phyloP scores from a whole-genome alignment of 1,140 invertebrate genomes.

The Aphelinus atriplicis region DNA sequence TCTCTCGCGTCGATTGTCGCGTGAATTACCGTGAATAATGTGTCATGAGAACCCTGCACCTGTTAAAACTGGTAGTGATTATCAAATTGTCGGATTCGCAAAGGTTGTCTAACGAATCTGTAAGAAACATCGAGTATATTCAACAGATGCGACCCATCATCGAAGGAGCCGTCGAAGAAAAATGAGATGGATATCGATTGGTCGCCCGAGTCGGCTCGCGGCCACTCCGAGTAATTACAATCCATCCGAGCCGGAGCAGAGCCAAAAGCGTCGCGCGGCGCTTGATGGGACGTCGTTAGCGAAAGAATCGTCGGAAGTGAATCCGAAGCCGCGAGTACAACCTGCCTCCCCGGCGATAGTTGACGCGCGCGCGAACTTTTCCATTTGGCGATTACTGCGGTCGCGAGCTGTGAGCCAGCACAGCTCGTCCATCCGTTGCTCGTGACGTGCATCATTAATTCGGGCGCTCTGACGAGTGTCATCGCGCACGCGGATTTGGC shows the following conservation, averaged over 20 bases:
- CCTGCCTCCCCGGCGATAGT: neutral
- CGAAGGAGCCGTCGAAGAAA: too few species aligned
- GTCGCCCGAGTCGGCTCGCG: too few species aligned
- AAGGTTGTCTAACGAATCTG: too few species aligned
- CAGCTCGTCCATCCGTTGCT: conserved; percentile 36
- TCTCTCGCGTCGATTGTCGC: too few species aligned
- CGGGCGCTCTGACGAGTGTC: neutral
- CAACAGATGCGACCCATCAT: too few species aligned
- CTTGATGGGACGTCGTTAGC: neutral
- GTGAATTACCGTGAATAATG: too few species aligned
- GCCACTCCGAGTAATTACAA: conserved; percentile 7
- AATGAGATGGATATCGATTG: too few species aligned
- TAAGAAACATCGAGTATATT: too few species aligned
- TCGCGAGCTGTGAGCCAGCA: conserved; percentile 38
- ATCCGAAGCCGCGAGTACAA: neutral
- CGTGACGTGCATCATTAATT: conserved; percentile 47
- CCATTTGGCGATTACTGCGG: conserved; percentile 50
- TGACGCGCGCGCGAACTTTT: conserved; percentile 40
- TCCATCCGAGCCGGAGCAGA: neutral
- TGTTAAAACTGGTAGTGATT: too few species aligned
- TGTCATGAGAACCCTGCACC: too few species aligned
- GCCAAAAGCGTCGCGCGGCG: neutral
- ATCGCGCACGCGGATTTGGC: too few species aligned
- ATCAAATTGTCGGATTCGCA: too few species aligned
- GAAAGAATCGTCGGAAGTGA: neutral